Evolutionary conservation across 2,113 vertebrate species (phyloP).

Genomic region (Diglossa brunneiventris): DNA sequence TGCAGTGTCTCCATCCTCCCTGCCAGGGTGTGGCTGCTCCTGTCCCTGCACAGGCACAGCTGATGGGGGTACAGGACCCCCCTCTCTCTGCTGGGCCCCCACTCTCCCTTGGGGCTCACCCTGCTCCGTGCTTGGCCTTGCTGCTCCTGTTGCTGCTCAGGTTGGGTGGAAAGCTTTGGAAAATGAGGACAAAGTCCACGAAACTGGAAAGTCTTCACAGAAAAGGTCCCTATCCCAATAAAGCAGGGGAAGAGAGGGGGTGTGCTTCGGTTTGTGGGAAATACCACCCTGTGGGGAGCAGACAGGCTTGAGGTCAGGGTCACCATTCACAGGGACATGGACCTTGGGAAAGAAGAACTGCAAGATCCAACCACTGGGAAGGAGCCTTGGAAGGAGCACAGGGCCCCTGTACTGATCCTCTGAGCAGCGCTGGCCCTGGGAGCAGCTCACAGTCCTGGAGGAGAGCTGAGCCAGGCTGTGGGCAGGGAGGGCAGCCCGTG

Average conservation of each 20-base stretch:
- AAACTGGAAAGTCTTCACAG: not conserved
- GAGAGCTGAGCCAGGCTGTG: not conserved
- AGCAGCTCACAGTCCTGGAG: not conserved
- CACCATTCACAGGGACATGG: not conserved
- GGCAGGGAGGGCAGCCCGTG: not conserved
- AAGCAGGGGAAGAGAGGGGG: not conserved
- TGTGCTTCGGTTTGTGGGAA: not conserved
- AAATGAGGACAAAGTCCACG: not conserved
- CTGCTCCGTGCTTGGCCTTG: accelerated
- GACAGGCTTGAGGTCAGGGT: not conserved
- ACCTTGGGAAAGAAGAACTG: not conserved
- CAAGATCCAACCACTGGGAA: not conserved
- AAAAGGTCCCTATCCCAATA: not conserved
- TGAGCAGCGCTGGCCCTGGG: not conserved
- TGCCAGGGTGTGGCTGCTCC: accelerated
- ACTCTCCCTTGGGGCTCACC: accelerated
- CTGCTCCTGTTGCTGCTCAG: not conserved
- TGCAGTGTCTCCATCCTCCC: not conserved
- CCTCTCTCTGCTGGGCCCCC: not conserved
- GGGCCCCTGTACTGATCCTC: not conserved
- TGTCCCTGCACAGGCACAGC: not conserved
- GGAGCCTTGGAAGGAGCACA: not conserved
- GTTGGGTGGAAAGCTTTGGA: not conserved
- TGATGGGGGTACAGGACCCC: not conserved
- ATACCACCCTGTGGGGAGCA: not conserved